Conservation (phyloP, 2,888 invertebrate genomes). For the Drosophila putrida region DNA sequence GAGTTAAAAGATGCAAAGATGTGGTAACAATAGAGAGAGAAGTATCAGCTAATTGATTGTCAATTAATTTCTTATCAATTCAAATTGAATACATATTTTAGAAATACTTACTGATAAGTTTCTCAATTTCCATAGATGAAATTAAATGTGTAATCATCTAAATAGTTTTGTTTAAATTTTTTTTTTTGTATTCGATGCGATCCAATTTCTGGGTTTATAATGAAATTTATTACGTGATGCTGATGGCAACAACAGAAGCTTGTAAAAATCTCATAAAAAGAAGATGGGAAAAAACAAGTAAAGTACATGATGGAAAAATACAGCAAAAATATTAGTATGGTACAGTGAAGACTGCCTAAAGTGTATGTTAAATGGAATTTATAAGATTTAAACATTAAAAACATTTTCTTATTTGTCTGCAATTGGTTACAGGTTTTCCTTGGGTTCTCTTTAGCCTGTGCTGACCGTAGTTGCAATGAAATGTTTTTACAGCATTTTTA, state of each 20-base stretch:
- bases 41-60: slow-evolving; percentile 15
- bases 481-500: slow-evolving; percentile 55
- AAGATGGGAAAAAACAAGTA: slow-evolving; percentile 35
- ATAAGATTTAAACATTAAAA: too few relatives aligned
- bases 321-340: slow-evolving; percentile 27
- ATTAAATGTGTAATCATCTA: slow-evolving; percentile 23
- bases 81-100: slow-evolving; percentile 1
- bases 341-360: slow-evolving; percentile 32
- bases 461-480: slow-evolving; percentile 46
- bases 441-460: neutral
- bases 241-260: slow-evolving; percentile 25
- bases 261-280: slow-evolving; percentile 59
- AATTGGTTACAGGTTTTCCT: neutral
- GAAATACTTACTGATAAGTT: slow-evolving; percentile 12
- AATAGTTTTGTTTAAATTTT: slow-evolving; percentile 8
- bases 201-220: slow-evolving; percentile 47
- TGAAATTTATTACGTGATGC: slow-evolving; percentile 74
- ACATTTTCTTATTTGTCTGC: too few relatives aligned
- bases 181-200: slow-evolving; percentile 23
- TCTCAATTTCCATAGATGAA: slow-evolving; percentile 1
- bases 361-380: neutral
- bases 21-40: slow-evolving; percentile 11
- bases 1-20: slow-evolving; percentile 16
- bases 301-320: slow-evolving; percentile 45
- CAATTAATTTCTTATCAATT: slow-evolving; percentile 18